Evolutionary conservation across 2,888 invertebrate species (phyloP), one percentile per base, ranked within the genome.

Genomic region (Branchipolynoe longqiensis): DNA sequence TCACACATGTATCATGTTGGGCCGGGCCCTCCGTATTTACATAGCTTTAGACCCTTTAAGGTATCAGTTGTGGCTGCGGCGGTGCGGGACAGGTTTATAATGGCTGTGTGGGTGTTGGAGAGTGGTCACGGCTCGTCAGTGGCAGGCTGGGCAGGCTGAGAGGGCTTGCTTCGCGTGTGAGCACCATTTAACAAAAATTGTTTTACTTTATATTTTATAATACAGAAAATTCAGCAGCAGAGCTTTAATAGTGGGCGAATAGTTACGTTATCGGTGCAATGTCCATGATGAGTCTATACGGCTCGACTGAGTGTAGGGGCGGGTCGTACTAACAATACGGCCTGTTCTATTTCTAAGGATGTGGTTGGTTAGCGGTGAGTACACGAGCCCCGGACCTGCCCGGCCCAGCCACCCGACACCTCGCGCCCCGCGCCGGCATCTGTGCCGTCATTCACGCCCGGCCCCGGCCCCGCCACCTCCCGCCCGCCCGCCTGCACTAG

Each of bases 391-490:
- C 31, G 33, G 18, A 48, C 31, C 3, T 6, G 36, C 33, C 8
- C 28, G 22, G 41, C 38, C 28, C 41, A 48, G 78, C 78, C 78
- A 78, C 78, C 78, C 78, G 48, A 78, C 78, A 78, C 78, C 78
- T 69, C 69, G 22, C 33, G 14, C 6, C 14, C 3, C 33, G 48
- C 48, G 48, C 48, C 48, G 48, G 78, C 78, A 78, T 78, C 78
- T 78, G 78, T 78, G 48, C 41, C 22, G 78, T 78, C 78, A 41
- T 41, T 78, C 78, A 78, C 38, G 36, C 12, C 28, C 78, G n/a
- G 40, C 48, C 41, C n/a, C 41, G 0, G 14, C n/a, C 48, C 28
- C 40, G 40, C n/a, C 25, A 48, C 48, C 33, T 69, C 33, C n/a
- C 6, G 33, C 14, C 33, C 62, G 25, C 33, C 3, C 69, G 12